Conservation (phyloP, 1,140 invertebrate species). For the Pseudomyrmex dendroicus region DNA sequence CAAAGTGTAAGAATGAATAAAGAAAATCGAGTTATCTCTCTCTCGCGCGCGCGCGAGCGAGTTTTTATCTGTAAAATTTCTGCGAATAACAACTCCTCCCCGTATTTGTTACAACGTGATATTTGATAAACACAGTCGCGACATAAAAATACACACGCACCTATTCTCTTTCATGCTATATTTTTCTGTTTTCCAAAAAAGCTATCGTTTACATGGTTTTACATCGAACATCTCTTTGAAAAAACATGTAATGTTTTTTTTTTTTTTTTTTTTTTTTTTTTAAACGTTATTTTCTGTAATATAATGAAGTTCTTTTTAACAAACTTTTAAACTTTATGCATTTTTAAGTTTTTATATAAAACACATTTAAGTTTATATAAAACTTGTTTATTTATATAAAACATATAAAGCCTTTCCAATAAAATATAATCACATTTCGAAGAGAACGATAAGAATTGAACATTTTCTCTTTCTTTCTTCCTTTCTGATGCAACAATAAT, state of each 20-base stretch:
- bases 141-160: background rate
- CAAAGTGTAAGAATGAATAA: background rate
- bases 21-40: background rate
- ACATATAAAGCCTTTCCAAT: too few species aligned
- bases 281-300: background rate
- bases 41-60: too few species aligned
- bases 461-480: too few species aligned
- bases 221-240: background rate
- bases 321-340: background rate
- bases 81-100: slow-evolving; percentile 15
- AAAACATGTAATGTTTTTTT: background rate
- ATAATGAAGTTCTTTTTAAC: background rate
- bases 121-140: background rate
- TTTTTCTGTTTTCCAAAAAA: slow-evolving; percentile 1
- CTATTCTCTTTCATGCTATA: background rate
- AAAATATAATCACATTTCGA: background rate
- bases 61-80: background rate
- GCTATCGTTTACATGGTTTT: background rate
- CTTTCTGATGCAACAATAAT: background rate
- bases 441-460: background rate
- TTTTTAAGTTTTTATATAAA: too few species aligned
- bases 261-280: background rate
- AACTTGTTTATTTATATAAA: too few species aligned
- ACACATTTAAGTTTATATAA: too few species aligned
- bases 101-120: background rate